These are phyloP conservation scores for Xerus inauris DNA, from an alignment of 2,113 vertebrate species.

Conservation along the genomic window DNA sequence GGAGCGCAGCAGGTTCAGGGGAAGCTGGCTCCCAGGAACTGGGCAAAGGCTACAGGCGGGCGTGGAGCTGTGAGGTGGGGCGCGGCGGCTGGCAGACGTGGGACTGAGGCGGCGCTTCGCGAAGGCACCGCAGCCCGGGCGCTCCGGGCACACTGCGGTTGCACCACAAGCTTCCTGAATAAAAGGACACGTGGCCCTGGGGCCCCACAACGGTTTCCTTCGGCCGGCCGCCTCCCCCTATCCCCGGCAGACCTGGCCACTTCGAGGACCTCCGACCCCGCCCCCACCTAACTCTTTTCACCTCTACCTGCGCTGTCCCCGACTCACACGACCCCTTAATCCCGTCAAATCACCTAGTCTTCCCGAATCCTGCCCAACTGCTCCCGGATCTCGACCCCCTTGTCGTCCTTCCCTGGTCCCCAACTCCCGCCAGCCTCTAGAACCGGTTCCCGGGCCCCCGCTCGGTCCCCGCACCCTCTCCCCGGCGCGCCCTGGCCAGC, in stretches of 20 bases:
- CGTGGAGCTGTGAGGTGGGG: not conserved
- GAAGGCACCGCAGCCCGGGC: not conserved
- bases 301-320: not conserved
- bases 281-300: not conserved
- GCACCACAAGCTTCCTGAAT: conserved; percentile 74
- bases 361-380: not conserved
- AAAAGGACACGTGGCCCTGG: conserved; percentile 74
- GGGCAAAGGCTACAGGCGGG: not conserved
- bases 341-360: not conserved
- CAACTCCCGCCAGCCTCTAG: too few species aligned
- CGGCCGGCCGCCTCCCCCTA: not conserved
- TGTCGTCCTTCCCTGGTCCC: not conserved
- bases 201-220: conserved; percentile 70
- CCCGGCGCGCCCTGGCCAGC: conserved; percentile 27
- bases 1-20: not conserved
- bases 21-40: not conserved
- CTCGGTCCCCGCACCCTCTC: not conserved
- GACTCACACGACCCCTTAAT: not conserved
- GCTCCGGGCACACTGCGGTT: conserved; percentile 32
- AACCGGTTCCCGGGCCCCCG: not conserved
- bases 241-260: conserved; percentile 34
- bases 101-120: not conserved
- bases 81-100: too few species aligned
- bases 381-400: not conserved
- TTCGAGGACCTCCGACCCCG: not conserved